Base-by-base conservation (phyloP, 2,888 invertebrate genomes). In the Eupelmus urozonus region DNA sequence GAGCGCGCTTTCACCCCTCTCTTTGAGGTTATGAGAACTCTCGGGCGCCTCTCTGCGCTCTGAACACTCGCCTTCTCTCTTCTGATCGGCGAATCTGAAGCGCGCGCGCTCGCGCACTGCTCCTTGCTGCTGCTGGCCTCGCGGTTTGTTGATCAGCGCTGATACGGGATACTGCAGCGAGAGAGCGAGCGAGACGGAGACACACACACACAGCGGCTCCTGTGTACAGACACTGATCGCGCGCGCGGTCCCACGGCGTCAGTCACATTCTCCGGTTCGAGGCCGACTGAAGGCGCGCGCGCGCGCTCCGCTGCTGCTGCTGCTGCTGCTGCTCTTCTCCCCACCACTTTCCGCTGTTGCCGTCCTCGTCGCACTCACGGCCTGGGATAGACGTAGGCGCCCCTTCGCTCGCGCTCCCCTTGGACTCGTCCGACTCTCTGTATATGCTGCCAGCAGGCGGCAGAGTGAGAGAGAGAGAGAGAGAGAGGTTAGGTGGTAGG, bases 381-480 rank as follows among this genome's bases (percentile, higher is more conserved):
- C n/a, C 1, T 0, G 16, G 0, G n/a, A 16, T n/a, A 42, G 57
- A 57, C 16, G 59, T 51, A 25, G 40, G 45, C 57, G 62, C 74
- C 70, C 51, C 63, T 66, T 53, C 34, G 63, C 53, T 78, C 59
- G 60, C 63, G 70, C 57, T 76, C 76, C 76, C 76, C 74, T 80
- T 89, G 88, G 89, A 89, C 89, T 89, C 89, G 89, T 87, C 89
- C 89, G 88, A 86, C 84, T 85, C 34, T 34, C 34, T 85, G 87
- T 85, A 85, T 84, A 82, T 84, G 82, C 81, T 77, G 63, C 65
- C 27, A 53, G 11, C 13, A 62, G 74, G 34, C 13, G 23, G 45
- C n/a, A 81, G 11, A 82, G 79, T 65, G 67, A 49, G 70, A 29
- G 67, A 75, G 83, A 80, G 80, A 72, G 71, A 75, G 79, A 67